A percentile compares a stretch with the other conserved stretches of the same genome.
Conservation (phyloP, 2,797 vertebrate species). For the Siniperca undulata region DNA sequence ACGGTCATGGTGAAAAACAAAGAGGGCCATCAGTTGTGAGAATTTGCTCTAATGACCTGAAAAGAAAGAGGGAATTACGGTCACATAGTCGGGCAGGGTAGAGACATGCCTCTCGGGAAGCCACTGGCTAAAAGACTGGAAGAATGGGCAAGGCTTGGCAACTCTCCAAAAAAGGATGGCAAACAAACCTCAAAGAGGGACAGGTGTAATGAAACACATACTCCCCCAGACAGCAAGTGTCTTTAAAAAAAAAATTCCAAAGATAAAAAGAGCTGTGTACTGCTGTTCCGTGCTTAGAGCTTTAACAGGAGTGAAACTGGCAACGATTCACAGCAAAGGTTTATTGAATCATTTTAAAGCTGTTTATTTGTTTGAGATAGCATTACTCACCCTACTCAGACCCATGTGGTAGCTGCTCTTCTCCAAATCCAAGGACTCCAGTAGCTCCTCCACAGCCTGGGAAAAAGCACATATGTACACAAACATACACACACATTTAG, state of each 20-base stretch:
- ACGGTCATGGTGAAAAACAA: conserved; percentile 61
- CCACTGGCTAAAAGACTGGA: conserved; percentile 47
- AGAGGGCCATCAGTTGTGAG: conserved; percentile 61
- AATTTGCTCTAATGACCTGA: conserved; percentile 71
- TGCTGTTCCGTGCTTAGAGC: conserved; percentile 29
- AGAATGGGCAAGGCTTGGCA: conserved; percentile 54
- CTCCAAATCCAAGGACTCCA: conserved; percentile 97
- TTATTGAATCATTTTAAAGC: conserved; percentile 52
- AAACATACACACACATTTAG: conserved; percentile 52
- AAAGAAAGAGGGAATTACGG: conserved; percentile 65
- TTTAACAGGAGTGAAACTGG: conserved; percentile 40
- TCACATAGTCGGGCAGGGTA: conserved; percentile 28
- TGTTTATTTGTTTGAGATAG: conserved; percentile 47
- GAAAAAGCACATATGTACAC: conserved; percentile 54
- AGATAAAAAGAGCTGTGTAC: conserved; percentile 30
- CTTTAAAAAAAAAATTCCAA: conserved; percentile 23
- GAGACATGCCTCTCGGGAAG: conserved; percentile 53
- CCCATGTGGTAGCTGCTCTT: conserved; percentile 98
- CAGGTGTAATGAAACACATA: conserved; percentile 71
- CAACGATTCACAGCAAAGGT: conserved; percentile 47
- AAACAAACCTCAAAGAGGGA: conserved; percentile 65
- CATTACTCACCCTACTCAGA: conserved; percentile 91
- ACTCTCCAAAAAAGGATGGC: conserved; percentile 52
- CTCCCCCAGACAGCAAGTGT: conserved; percentile 58
- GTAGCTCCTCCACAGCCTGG: conserved; percentile 96